These are phyloP conservation scores for Chamaetylas fuelleborni DNA, from an alignment of 2,113 vertebrate species.

Conservation along the genomic window DNA sequence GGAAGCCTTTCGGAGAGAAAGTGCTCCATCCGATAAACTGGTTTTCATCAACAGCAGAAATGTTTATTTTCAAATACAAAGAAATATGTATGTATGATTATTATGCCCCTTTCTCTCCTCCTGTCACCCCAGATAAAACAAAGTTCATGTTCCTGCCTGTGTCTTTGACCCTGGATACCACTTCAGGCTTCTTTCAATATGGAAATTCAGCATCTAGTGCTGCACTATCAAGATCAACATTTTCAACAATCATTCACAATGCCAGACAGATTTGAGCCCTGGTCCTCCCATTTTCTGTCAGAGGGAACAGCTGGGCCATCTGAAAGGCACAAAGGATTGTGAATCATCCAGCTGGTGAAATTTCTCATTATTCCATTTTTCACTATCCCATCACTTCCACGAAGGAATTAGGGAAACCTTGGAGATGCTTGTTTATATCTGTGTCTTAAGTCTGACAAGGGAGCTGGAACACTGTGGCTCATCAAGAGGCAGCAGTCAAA, in stretches of 20 bases:
- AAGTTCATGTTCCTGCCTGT: not conserved
- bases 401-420: not conserved
- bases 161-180: not conserved
- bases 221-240: not conserved
- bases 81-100: not conserved
- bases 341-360: not conserved
- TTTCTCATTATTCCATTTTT: not conserved
- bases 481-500: slow-evolving; percentile 15
- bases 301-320: not conserved
- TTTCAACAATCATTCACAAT: not conserved
- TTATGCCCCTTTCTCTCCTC: not conserved
- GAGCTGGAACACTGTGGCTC: slow-evolving; percentile 1
- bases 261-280: not conserved
- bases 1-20: not conserved
- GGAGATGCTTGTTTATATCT: not conserved
- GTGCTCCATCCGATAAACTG: not conserved
- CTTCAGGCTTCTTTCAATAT: not conserved
- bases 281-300: not conserved
- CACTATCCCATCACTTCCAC: not conserved
- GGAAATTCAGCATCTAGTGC: not conserved
- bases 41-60: not conserved
- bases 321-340: not conserved
- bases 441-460: not conserved
- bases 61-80: not conserved
- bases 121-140: not conserved